Evolutionary conservation across 2,888 invertebrate species (phyloP), one percentile per base, ranked within the genome.

Genomic region (Apoda limacodes): DNA sequence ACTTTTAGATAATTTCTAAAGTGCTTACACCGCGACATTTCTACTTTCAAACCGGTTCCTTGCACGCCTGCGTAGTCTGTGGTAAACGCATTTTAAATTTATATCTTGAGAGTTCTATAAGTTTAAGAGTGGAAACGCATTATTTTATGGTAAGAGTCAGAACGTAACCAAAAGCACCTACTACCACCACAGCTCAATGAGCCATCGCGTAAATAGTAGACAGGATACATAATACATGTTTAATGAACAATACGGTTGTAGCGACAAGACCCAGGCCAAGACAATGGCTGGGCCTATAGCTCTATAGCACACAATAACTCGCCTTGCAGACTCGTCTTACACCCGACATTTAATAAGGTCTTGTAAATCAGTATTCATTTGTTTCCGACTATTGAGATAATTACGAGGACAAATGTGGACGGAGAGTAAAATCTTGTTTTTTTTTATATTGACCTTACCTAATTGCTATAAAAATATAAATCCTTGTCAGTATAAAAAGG

Each of bases 41-140:
- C 53, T 50, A 55, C 69, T 72, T 72, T 72, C 70, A 40, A 74
- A 70, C 71, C 66, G 68, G 71, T 72, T 69, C 39, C 41, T 38
- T 37, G 48, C 37, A 39, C 31, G 35, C 40, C 36, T 35, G 34
- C 45, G 46, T 52, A 48, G n/a, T n/a, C n/a, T n/a, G n/a, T n/a
- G n/a, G n/a, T n/a, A n/a, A n/a, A n/a, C n/a, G n/a, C n/a, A n/a
- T n/a, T n/a, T n/a, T n/a, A n/a, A n/a, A n/a, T n/a, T n/a, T n/a
- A n/a, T n/a, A n/a, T n/a, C n/a, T n/a, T n/a, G n/a, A n/a, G n/a
- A n/a, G n/a, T n/a, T n/a, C n/a, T n/a, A n/a, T n/a, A n/a, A n/a
- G n/a, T n/a, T n/a, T n/a, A n/a, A n/a, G n/a, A n/a, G n/a, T n/a
- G n/a, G n/a, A n/a, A n/a, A n/a, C n/a, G n/a, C n/a, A n/a, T n/a